Base-by-base conservation (phyloP, 2,113 vertebrate genomes). In the Colius striatus region DNA sequence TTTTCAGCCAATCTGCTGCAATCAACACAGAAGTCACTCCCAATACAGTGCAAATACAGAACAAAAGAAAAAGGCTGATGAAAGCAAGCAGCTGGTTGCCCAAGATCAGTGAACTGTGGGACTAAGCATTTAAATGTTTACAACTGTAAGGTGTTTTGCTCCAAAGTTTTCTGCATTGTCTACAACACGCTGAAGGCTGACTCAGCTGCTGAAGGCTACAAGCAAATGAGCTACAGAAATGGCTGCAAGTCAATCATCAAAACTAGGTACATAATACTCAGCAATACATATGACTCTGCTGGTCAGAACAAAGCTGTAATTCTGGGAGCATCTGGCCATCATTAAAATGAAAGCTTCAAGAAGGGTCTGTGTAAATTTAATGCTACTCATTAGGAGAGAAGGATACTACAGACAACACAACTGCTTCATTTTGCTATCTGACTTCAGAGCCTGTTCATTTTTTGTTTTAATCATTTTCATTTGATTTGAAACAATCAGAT, bases 401-500 rank as follows among this genome's bases (percentile, higher is more conserved):
- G 77, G 43, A 71, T 26, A 45, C 62, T 4, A 25, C 70, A 58
- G 57, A 76, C 62, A 41, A 68, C 34, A 15, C 82, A n/a, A 68
- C 89, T 16, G 55, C 78, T 77, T 16, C 55, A 0, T 50, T 73
- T 32, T 30, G n/a, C 62, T 53, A 0, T 83, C 73, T 75, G 91
- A 62, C 87, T 95, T 91, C 89, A 83, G 92, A 96, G 87, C 62
- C 77, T 5, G 36, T 10, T 87, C 74, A 12, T 5, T 41, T 41
- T 41, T 47, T 65, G 65, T 85, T 92, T 91, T 29, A 5, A 68
- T 77, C 68, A 63, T 80, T 85, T 70, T 25, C 4, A 50, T 87
- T 92, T 75, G 78, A 27, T 89, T 96, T 92, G 91, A 92, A 96
- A 95, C 82, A 63, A 96, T 76, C 51, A 14, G 92, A 80, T 80